Base-by-base conservation (phyloP, 2,113 vertebrate species). In the Proteles cristata region DNA sequence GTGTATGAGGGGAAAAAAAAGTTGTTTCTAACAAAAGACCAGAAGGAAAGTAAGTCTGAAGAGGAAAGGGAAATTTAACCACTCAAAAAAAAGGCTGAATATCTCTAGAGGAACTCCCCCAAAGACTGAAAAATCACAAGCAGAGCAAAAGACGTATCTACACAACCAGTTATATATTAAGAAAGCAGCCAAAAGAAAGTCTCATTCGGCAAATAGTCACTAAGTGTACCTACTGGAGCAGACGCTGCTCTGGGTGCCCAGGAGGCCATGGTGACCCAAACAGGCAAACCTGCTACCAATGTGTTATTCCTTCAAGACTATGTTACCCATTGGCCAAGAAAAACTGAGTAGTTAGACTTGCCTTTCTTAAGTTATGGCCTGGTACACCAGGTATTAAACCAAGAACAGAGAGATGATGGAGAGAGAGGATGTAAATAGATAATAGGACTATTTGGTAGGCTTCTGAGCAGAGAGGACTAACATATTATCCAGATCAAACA, bases 91-190 rank as follows among this genome's bases (percentile, higher is more conserved):
- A 86, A 61, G 68, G 55, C 89, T 92, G 93, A 96, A 85, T 19
- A 69, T 82, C 61, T 95, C 61, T 31, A 39, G 28, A n/a, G 55
- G 35, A 80, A 94, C 28, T 73, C 33, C 4, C 4, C 28, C 25
- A 97, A 97, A 97, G 35, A 93, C 21, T 96, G 69, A 94, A 84
- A 96, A 61, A 87, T 83, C 77, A 88, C 95, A 97, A 97, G 83
- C 9, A 23, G 83, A 95, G 85, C 79, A 77, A 97, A 93, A 79
- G 66, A 80, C 45, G 31, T 8, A 93, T 43, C 73, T 16, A 91
- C 10, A 97, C 26, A 88, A 71, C 3, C 50, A 23, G 11, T 91
- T 79, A 25, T 58, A 65, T 31, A n/a, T 50, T 39, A 96, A 94
- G 88, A 98, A 97, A 90, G 65, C 93, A 97, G 95, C 4, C 69